Conservation (phyloP, 2,797 vertebrate species). For the Premnoplex brunnescens region DNA sequence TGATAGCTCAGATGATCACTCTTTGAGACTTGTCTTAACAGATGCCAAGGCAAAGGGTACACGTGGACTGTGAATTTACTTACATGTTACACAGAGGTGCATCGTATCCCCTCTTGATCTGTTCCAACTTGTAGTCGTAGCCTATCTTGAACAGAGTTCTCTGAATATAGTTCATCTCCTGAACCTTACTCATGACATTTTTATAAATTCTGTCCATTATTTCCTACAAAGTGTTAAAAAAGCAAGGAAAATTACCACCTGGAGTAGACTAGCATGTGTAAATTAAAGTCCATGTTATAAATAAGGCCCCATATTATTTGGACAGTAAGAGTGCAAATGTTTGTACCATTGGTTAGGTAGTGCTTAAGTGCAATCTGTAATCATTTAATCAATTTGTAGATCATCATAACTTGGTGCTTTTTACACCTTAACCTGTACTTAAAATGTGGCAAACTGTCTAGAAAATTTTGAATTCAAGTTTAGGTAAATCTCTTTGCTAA, state of each 20-base stretch:
- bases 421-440: neutral
- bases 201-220: constrained; percentile 99
- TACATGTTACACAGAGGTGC: constrained; percentile 96
- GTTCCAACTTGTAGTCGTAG: constrained; percentile 94
- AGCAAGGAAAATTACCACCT: neutral
- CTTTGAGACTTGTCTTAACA: neutral
- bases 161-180: constrained; percentile 95
- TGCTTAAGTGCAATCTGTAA: neutral
- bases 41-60: neutral
- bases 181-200: constrained; percentile 98
- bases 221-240: constrained; percentile 81
- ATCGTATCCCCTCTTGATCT: constrained; percentile 94
- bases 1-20: neutral
- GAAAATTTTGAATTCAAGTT: neutral
- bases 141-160: constrained; percentile 94
- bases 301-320: fast-evolving
- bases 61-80: constrained; percentile 50
- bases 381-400: neutral
- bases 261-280: neutral
- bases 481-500: neutral
- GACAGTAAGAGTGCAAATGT: neutral
- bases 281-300: neutral
- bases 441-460: neutral
- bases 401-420: neutral
- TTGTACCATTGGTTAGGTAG: neutral